phyloP scores from a whole-genome alignment of 2,113 vertebrate genomes.

The Malaclemys terrapin region DNA sequence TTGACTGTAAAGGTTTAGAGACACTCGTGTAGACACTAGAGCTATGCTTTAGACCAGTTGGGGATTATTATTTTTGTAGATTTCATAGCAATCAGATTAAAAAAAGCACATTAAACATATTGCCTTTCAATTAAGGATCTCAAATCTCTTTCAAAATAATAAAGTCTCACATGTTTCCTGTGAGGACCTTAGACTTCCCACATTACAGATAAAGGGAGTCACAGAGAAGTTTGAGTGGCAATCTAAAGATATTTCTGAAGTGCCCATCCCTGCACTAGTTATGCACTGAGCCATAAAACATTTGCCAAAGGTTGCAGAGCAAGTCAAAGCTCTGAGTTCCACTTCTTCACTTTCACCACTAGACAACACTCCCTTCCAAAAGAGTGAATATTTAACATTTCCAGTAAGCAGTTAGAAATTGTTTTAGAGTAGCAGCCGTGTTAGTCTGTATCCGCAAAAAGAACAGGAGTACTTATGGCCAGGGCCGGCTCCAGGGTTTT shows the following conservation, averaged over 20 bases:
- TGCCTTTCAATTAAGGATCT: neutral
- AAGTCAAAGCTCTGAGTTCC: neutral
- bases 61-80: neutral
- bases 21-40: neutral
- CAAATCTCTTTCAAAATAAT: neutral
- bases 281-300: neutral
- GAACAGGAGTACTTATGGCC: too few relatives aligned
- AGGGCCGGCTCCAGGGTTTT: too few relatives aligned
- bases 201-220: neutral
- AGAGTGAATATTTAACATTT: neutral
- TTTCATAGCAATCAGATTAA: neutral
- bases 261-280: neutral
- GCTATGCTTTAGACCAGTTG: neutral
- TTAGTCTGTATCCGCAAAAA: too few relatives aligned
- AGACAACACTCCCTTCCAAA: neutral
- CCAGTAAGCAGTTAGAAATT: neutral
- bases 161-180: neutral
- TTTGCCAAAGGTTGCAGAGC: fast-evolving
- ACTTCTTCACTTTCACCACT: neutral
- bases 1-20: neutral
- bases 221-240: neutral
- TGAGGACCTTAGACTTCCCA: neutral
- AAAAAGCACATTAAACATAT: neutral
- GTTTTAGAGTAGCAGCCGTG: too few relatives aligned
- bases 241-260: neutral